phyloP scores from a whole-genome alignment of 2,888 invertebrate genomes.

The Drosophila vallismaia region DNA sequence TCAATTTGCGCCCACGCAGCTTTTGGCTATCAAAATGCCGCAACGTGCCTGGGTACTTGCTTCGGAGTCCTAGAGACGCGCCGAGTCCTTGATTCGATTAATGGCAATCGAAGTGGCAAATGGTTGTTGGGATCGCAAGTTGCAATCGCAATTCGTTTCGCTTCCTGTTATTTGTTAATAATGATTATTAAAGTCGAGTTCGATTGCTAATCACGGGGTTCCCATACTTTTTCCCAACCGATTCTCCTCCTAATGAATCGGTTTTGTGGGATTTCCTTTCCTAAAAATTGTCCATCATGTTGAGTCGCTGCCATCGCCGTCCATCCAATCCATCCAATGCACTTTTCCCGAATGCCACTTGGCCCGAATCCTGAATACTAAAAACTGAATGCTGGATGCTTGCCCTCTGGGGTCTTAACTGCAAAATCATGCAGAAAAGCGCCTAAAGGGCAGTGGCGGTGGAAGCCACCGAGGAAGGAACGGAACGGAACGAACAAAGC shows the following conservation, averaged over 20 bases:
- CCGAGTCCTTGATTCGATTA: constrained; percentile 50
- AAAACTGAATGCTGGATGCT: constrained; percentile 13
- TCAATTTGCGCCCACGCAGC: constrained; percentile 76
- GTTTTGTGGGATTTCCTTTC: constrained; percentile 1
- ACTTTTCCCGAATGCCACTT: constrained; percentile 37
- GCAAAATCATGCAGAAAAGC: constrained; percentile 73
- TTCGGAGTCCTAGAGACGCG: constrained; percentile 3
- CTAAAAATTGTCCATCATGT: constrained; percentile 34
- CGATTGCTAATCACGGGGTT: no score
- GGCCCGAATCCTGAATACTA: constrained; percentile 23
- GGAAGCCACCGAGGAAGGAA: not conserved
- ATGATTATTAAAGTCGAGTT: not conserved
- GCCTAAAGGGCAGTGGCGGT: not conserved
- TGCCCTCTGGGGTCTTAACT: constrained; percentile 60
- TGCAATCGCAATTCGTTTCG: constrained; percentile 14
- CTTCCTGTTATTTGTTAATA: not conserved
- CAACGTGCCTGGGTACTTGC: constrained; percentile 5
- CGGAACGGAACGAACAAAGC: constrained; percentile 62
- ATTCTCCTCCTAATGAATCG: constrained; percentile 17
- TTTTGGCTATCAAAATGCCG: constrained; percentile 39
- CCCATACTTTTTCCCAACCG: no score
- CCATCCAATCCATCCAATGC: constrained; percentile 17
- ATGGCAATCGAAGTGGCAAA: constrained; percentile 53
- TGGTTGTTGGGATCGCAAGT: constrained; percentile 54
- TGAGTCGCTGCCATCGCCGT: not conserved